These are phyloP conservation scores for Caenorhabditis imperialis DNA, from an alignment of 2,888 invertebrate genomes.

Conservation along the genomic window DNA sequence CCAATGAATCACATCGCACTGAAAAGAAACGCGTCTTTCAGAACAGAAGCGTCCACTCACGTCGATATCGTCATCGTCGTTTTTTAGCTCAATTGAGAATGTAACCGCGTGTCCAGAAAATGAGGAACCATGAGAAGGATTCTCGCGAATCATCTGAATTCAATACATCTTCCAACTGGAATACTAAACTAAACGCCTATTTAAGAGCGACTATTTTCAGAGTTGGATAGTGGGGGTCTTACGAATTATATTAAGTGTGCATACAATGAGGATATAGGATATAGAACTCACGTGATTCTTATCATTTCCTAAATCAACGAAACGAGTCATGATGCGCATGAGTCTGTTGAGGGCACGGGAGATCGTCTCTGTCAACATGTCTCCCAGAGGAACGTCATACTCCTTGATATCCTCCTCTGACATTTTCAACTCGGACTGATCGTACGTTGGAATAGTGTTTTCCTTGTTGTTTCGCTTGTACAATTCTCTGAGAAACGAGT, in stretches of 20 bases:
- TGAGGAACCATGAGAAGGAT: conserved; percentile 43
- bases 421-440: conserved; percentile 25
- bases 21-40: conserved; percentile 5
- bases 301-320: conserved; percentile 50
- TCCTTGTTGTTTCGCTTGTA: conserved; percentile 23
- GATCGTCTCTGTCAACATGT: conserved; percentile 38
- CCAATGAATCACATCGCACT: conserved; percentile 28
- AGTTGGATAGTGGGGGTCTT: too few species aligned
- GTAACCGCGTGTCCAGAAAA: conserved; percentile 44
- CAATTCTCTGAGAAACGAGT: too few species aligned
- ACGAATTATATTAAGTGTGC: too few species aligned
- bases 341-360: conserved; percentile 37
- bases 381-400: conserved; percentile 34
- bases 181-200: too few species aligned
- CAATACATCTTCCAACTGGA: too few species aligned
- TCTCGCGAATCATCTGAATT: conserved; percentile 50
- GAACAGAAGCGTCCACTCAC: conserved; percentile 7
- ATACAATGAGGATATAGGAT: too few species aligned
- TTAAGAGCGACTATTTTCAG: too few species aligned
- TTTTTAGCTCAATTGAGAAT: conserved; percentile 40
- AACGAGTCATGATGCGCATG: conserved; percentile 44
- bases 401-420: conserved; percentile 30
- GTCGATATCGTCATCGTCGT: conserved; percentile 41
- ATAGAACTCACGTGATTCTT: conserved; percentile 50
- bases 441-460: conserved; percentile 17